Evolutionary conservation across 2,888 invertebrate genomes (phyloP).

Genomic region (Hypsopygia costalis): DNA sequence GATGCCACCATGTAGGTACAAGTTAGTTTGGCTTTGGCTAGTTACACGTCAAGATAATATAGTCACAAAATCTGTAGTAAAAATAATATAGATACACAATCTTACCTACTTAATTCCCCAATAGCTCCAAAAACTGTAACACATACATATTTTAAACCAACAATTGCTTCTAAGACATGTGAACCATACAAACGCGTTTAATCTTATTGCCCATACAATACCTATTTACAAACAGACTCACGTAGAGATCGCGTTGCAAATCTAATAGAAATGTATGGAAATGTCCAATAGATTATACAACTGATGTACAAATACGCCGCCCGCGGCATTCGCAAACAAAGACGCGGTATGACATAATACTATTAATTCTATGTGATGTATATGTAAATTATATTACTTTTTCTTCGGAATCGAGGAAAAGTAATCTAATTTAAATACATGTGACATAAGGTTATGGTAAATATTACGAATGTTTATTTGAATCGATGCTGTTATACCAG

Average conservation of each 20-base stretch:
- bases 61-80: no score
- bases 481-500: no score
- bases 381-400: constrained; percentile 3
- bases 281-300: constrained; percentile 9
- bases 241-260: not conserved
- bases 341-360: constrained; percentile 2
- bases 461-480: no score
- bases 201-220: not conserved
- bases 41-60: no score
- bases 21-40: no score
- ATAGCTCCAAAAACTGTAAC: no score
- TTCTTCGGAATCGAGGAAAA: not conserved
- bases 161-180: not conserved
- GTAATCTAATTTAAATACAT: no score
- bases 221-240: not conserved
- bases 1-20: no score
- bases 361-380: constrained; percentile 1
- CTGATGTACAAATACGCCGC: not conserved
- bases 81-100: no score
- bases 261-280: constrained; percentile 7
- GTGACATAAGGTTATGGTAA: no score
- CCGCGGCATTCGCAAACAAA: constrained; percentile 4
- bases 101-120: no score
- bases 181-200: not conserved
- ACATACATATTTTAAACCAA: not conserved